Evolutionary conservation across 92 coral and sea anemone species (phyloP).

Genomic region (Epizoanthus stellaris): DNA sequence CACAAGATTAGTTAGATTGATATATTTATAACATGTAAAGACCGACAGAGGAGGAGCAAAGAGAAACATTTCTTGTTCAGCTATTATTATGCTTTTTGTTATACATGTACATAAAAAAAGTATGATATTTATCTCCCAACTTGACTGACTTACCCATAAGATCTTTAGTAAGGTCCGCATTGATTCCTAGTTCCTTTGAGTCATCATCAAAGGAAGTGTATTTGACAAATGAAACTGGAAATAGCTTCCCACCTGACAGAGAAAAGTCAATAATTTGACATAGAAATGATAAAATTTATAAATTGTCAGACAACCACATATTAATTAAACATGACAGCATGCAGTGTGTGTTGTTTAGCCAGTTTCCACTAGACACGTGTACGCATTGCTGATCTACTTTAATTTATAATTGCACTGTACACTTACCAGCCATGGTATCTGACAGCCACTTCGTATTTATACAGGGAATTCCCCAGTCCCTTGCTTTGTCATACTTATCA

Average conservation of each 20-base stretch:
- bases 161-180: constrained; percentile 60
- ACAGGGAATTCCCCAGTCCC: constrained; percentile 96
- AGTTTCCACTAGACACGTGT: background rate
- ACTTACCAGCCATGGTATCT: constrained; percentile 82
- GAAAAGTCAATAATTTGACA: background rate
- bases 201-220: constrained; percentile 74
- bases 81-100: too few species aligned
- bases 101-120: too few species aligned
- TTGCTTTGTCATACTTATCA: constrained; percentile 81
- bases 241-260: constrained; percentile 65
- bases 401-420: background rate
- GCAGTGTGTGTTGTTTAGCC: background rate
- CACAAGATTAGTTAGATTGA: too few species aligned
- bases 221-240: constrained; percentile 67
- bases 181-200: constrained; percentile 61
- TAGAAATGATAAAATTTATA: background rate
- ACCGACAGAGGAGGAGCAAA: too few species aligned
- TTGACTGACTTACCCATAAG: constrained; percentile 67
- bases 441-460: constrained; percentile 90
- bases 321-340: background rate
- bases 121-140: background rate
- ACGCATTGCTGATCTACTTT: background rate
- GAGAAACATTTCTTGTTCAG: too few species aligned
- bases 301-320: too few species aligned
- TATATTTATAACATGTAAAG: too few species aligned